Percentiles rank a stretch among this genome's conserved stretches.
Conservation (phyloP, 2,797 vertebrate genomes). For the Coracias cyanogaster region DNA sequence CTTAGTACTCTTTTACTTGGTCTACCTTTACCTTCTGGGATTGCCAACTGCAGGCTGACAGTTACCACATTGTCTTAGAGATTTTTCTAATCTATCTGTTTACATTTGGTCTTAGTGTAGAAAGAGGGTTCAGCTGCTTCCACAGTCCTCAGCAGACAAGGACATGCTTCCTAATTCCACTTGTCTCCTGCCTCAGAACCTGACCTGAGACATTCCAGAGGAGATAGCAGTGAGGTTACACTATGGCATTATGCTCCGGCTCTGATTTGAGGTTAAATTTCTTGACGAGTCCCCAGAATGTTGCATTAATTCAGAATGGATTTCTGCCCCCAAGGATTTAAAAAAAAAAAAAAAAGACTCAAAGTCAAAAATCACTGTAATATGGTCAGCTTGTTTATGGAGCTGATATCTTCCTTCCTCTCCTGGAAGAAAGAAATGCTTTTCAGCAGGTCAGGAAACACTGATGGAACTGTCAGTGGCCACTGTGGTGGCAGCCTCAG, state of each 20-base stretch:
- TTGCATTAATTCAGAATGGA: neutral
- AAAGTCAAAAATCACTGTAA: neutral
- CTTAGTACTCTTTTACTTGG: neutral
- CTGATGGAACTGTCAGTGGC: neutral
- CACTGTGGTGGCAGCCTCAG: rapidly evolving
- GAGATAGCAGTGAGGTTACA: neutral
- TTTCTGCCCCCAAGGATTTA: neutral
- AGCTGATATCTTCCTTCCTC: neutral
- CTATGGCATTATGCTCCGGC: neutral
- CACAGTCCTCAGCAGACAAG: neutral
- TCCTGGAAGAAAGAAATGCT: neutral
- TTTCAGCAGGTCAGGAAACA: neutral
- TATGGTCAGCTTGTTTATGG: neutral
- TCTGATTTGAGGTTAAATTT: neutral
- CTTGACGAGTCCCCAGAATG: rapidly evolving
- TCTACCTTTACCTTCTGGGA: neutral
- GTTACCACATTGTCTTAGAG: neutral
- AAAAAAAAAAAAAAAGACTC: neutral
- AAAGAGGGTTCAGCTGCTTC: neutral
- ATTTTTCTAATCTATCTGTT: neutral
- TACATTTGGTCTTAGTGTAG: neutral
- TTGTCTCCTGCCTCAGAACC: neutral
- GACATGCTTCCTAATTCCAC: neutral
- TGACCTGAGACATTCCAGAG: neutral
- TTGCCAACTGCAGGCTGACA: neutral